Evolutionary conservation across 2,113 vertebrate species (phyloP), one percentile per base, ranked within the genome.

Genomic region (Atherinomorus stipes): DNA sequence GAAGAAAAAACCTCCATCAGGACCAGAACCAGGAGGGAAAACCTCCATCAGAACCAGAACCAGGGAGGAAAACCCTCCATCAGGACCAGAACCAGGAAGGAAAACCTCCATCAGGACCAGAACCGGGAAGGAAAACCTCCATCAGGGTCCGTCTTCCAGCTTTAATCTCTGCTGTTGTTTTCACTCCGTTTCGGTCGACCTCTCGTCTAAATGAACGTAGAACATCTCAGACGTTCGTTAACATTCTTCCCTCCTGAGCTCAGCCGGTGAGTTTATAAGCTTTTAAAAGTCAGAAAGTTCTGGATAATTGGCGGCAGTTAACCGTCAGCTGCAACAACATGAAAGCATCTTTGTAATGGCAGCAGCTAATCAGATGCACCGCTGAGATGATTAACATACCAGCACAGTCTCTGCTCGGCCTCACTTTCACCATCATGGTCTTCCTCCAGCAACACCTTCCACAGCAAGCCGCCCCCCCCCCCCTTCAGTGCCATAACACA

Each of bases 311-410:
- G 88, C 84, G 80, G 76, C 59, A 81, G 85, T 82, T 47, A 37
- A 71, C 73, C 51, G 83, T 90, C 90, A 91, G 89, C 89, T 90
- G 87, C 89, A 78, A 86, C 91, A 90, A 91, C 90, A 91, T 73
- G 40, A 81, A 81, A 78, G 86, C 74, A 37, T 61, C 66, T 61
- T 78, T 66, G 47, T 88, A 88, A 90, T 90, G 53, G 26, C 76
- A 70, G 69, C 64, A 82, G 42, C 78, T 86, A 76, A 90, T 90
- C 82, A 90, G 80, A 83, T 19, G 40, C 60, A 54, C 26, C 4
- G 83, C 74, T 84, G 49, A 71, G 81, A 88, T 88, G 75, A 86
- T 63, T 64, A 78, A 75, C 72, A 90, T 87, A 70, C 62, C 80
- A 50, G 26, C 34, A 49, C 53, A 71, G 78, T 62, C 13, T 34